Conservation (phyloP, 2,888 invertebrate genomes). For the Poecilus cupreus region DNA sequence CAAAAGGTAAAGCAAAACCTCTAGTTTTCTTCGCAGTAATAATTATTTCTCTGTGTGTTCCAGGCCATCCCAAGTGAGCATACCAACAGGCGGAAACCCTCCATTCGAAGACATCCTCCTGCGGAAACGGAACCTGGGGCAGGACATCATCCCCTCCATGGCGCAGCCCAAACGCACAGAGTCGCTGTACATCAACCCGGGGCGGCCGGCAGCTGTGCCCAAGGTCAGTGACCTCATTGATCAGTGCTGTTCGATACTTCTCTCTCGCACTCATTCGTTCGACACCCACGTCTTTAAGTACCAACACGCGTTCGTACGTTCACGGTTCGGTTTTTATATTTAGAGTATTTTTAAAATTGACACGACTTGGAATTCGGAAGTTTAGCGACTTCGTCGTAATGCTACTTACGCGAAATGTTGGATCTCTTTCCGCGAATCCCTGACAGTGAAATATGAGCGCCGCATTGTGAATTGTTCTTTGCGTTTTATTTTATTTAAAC, state of each 20-base stretch:
- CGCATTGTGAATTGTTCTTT: background rate
- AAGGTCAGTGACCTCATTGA: conserved; percentile 62
- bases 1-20: conserved; percentile 46
- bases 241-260: background rate
- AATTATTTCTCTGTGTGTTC: background rate
- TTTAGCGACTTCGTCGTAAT: background rate
- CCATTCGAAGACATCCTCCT: conserved; percentile 90
- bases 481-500: background rate
- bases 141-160: conserved; percentile 91
- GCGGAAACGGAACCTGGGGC: conserved; percentile 87
- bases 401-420: background rate
- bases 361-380: conserved; percentile 18
- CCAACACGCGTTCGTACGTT: background rate
- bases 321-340: conserved; percentile 6
- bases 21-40: too few relatives aligned
- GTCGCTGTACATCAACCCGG: conserved; percentile 86
- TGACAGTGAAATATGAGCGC: background rate
- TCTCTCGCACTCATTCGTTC: background rate
- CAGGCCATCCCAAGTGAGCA: conserved; percentile 42
- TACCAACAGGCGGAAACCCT: conserved; percentile 67
- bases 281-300: background rate
- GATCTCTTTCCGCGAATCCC: background rate
- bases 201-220: conserved; percentile 67
- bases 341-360: conserved; percentile 40
- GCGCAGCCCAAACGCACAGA: conserved; percentile 94